Evolutionary conservation across 2,888 invertebrate genomes (phyloP), one percentile per base, ranked within the genome.

Genomic region (Cactoblastis cactorum): DNA sequence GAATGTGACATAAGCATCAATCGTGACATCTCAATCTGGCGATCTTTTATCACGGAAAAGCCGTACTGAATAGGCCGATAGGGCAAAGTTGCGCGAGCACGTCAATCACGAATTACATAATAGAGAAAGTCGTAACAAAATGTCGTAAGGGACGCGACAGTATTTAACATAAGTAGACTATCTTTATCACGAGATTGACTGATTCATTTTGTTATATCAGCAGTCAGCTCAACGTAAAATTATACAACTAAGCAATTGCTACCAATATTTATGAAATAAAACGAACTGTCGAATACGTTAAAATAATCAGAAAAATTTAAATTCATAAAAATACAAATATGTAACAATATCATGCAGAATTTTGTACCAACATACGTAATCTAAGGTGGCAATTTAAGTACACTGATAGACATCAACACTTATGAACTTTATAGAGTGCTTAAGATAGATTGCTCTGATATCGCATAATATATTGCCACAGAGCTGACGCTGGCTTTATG

Each of bases 81-180:
- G 73, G 67, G 67, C 74, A 77, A 71, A 63, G 69, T 80, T 80
- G 80, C 77, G 74, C 71, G 69, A 72, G 69, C 43, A 15, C 79
- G 82, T 85, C 87, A 84, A 83, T 86, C 84, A 84, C 67, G 53
- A 62, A 28, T 86, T 83, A 67, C 77, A 76, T 77, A 82, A 82
- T 62, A 74, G 74, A 57, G 72, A 84, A 83, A 83, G 80, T 72
- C 65, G 65, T 55, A 61, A 63, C 65, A 56, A 77, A 81, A 80
- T 80, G 76, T 80, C 77, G 74, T 68, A 69, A 68, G 65, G 53
- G 59, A 28, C 60, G 62, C 54, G 66, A 68, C 67, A 67, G 68
- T 68, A n/a, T 65, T 61, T 62, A 62, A 59, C 56, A 57, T 53
- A 51, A 45, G 45, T 2, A 49, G 54, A 55, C 52, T 69, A 67